Evolutionary conservation across 1,140 invertebrate species (phyloP).

Genomic region (Procambarus virginalis): DNA sequence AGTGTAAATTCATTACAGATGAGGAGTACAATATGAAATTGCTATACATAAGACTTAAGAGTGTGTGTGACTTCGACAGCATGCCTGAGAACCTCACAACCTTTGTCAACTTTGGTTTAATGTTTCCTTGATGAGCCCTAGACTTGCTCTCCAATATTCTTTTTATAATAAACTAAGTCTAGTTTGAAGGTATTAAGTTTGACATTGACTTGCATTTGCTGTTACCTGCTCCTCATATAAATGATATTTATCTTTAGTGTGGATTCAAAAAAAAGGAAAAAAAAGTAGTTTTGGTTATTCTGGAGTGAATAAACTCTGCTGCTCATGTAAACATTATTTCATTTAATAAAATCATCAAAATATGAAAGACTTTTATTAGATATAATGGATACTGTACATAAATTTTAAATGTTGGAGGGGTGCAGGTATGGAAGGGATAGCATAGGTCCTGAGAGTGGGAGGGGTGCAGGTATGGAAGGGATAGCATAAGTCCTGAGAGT

Average conservation of each 20-base stretch:
- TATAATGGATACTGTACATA: no score
- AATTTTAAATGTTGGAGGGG: no score
- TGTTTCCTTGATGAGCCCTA: background rate
- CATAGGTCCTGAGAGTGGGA: no score
- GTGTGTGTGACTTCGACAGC: background rate
- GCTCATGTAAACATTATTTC: conserved; percentile 12
- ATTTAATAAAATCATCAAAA: conserved; percentile 2
- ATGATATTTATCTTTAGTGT: background rate
- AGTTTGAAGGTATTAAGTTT: background rate
- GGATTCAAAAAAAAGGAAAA: background rate
- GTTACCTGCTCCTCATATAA: conserved; percentile 1
- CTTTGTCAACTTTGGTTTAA: background rate
- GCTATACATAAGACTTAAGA: background rate
- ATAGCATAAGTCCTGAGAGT: no score
- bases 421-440: no score
- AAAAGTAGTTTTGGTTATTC: conserved; percentile 8
- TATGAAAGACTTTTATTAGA: background rate
- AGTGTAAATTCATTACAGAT: no score
- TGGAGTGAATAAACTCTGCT: conserved; percentile 17
- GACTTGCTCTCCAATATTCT: background rate
- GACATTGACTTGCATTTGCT: conserved; percentile 7
- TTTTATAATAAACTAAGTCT: background rate
- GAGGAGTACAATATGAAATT: background rate
- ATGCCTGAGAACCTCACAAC: background rate
- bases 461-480: no score